These are phyloP conservation scores for Fabriciana adippe DNA, from an alignment of 2,888 invertebrate genomes.

Conservation along the genomic window DNA sequence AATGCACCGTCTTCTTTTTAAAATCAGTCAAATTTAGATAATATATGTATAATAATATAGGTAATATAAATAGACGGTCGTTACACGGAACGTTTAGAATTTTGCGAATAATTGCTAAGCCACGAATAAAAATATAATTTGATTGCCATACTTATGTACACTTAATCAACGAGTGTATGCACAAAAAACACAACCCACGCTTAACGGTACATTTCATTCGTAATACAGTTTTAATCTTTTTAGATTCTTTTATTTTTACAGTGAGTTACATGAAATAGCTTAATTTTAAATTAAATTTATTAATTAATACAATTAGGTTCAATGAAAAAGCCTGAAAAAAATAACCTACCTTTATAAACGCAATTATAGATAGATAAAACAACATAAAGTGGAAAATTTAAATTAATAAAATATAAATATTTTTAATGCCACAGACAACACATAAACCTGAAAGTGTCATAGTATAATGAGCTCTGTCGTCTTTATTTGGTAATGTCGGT, in stretches of 20 bases:
- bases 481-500: slow-evolving; percentile 4
- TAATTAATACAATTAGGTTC: no score
- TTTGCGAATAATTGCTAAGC: slow-evolving; percentile 4
- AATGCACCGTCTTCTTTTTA: no score
- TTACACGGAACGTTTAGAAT: not conserved
- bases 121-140: not conserved
- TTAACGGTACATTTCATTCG: not conserved
- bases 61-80: not conserved
- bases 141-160: not conserved
- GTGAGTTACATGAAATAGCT: no score
- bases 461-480: not conserved
- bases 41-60: not conserved
- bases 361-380: not conserved
- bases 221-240: no score
- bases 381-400: no score
- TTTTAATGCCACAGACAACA: not conserved
- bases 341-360: no score
- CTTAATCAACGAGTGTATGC: not conserved
- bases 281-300: no score
- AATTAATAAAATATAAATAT: no score
- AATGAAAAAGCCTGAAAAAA: no score
- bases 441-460: slow-evolving; percentile 8
- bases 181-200: not conserved
- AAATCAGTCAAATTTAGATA: no score
- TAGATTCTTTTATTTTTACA: no score